Base-by-base conservation (phyloP, 2,797 vertebrate genomes). In the Sebastes iracundus region DNA sequence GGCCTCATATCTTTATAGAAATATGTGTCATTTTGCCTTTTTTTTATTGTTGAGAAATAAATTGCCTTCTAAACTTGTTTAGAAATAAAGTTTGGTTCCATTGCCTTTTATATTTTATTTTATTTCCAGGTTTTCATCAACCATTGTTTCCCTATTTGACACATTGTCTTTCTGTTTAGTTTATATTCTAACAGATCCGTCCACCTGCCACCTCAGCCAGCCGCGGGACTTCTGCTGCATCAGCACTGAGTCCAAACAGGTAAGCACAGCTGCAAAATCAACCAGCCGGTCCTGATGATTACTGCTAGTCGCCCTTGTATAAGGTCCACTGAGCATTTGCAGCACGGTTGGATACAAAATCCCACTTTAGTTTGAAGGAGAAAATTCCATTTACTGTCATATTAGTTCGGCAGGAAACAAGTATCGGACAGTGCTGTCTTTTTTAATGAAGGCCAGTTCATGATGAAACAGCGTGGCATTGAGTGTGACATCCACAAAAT, bases 171-270 rank as follows among this genome's bases (percentile, higher is more conserved):
- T 38, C 14, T 90, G 35, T 90, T 32, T 86, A 99, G 99, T 98
- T 11, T 97, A 99, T 89, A 92, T 99, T 68, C 91, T 98, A 87
- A 98, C 96, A 0, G 96, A 97, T 30, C 88, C 96, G 5, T 96
- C 97, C 73, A 80, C 94, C 7, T 99, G 97, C 85, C 96, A 96
- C 72, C 94, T 99, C 80, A 97, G 96, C 89, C 98, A 98, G 90
- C 97, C 97, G 0, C 95, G 98, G 66, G 99, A 99, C 90, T 99
- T 99, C 95, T 99, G 99, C 93, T 99, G 99, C 92, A 97, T 99
- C 93, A 97, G 97, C 83, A 95, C 96, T 1, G 97, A 97, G 93
- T 97, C 96, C 83, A 97, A 96, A 94, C 96, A 97, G 97, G 98
- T 99, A 89, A 95, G 89, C 80, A 64, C 82, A 78, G 84, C 78